A percentile compares a stretch with the other conserved stretches of the same genome.
Conservation (phyloP, 2,888 invertebrate species). For the Cantharis nigra region DNA sequence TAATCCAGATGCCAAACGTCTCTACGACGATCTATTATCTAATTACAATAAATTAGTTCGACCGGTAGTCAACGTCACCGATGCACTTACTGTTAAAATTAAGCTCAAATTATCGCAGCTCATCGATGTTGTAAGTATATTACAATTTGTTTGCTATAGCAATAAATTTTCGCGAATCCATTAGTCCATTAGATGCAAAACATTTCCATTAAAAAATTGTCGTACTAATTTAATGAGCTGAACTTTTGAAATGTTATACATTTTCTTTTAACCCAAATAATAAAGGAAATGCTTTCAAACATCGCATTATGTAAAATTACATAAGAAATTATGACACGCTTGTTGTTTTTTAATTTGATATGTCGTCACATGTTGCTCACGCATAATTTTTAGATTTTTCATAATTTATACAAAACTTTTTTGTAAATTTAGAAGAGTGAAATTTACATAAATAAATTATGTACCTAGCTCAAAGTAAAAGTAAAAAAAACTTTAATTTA, state of each 20-base stretch:
- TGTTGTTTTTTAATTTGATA: neutral
- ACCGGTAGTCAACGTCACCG: conserved; percentile 83
- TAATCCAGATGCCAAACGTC: conserved; percentile 86
- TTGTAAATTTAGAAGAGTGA: neutral
- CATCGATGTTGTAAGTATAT: conserved; percentile 80
- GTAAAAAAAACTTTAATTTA: no score
- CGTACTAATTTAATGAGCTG: neutral
- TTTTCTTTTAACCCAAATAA: neutral
- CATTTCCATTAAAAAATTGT: neutral
- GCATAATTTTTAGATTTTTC: neutral
- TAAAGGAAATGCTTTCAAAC: no score
- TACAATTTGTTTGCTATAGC: neutral
- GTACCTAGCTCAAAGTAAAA: neutral
- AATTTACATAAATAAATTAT: neutral
- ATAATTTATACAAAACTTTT: neutral
- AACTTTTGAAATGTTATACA: neutral
- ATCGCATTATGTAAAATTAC: neutral
- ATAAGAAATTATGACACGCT: neutral
- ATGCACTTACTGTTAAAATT: conserved; percentile 83
- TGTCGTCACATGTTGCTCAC: neutral
- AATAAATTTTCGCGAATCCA: neutral
- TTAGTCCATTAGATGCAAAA: neutral
- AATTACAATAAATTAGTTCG: conserved; percentile 88
- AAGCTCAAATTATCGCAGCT: conserved; percentile 87
- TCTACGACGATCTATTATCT: conserved; percentile 84